Evolutionary conservation across 2,113 vertebrate species (phyloP).

Genomic region (Xyliphius kryptos): DNA sequence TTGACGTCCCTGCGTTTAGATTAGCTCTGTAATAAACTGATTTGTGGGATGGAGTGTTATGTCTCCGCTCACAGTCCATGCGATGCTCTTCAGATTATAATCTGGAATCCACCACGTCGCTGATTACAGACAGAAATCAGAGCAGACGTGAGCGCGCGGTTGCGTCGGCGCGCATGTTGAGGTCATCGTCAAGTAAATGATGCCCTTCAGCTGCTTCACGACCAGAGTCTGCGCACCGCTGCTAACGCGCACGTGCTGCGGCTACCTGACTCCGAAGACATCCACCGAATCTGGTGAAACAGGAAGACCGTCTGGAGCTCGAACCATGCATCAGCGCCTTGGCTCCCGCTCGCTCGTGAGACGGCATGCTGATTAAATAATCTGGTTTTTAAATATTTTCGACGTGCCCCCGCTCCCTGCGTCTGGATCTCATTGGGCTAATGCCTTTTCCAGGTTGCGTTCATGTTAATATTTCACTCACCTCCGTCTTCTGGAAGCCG

Average conservation of each 20-base stretch:
- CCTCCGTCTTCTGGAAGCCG: conserved; percentile 20
- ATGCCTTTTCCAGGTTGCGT: conserved; percentile 39
- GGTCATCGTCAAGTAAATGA: conserved; percentile 32
- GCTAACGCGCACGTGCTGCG: conserved; percentile 33
- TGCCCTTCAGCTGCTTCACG: conserved; percentile 28
- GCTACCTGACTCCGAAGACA: conserved; percentile 44
- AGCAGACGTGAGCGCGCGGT: conserved; percentile 14
- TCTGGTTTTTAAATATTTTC: conserved; percentile 48
- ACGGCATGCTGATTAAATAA: conserved; percentile 50
- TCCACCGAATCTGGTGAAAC: conserved; percentile 41
- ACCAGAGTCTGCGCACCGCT: conserved; percentile 14
- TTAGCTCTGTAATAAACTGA: too few species aligned
- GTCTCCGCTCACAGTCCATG: conserved; percentile 19
- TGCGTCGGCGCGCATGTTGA: conserved; percentile 34
- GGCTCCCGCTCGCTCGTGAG: conserved; percentile 32
- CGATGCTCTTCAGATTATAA: not conserved
- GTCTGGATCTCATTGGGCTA: conserved; percentile 36
- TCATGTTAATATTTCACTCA: conserved; percentile 31
- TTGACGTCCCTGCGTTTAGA: too few species aligned
- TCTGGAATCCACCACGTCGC: conserved; percentile 1
- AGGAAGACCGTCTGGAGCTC: conserved; percentile 39
- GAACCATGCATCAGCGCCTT: conserved; percentile 34
- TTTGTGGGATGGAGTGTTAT: too few species aligned
- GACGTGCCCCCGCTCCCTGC: conserved; percentile 32
- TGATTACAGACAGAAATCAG: conserved; percentile 1